Conservation (phyloP, 64 coral and sea anemone species). For the Actinia tenebrosa region DNA sequence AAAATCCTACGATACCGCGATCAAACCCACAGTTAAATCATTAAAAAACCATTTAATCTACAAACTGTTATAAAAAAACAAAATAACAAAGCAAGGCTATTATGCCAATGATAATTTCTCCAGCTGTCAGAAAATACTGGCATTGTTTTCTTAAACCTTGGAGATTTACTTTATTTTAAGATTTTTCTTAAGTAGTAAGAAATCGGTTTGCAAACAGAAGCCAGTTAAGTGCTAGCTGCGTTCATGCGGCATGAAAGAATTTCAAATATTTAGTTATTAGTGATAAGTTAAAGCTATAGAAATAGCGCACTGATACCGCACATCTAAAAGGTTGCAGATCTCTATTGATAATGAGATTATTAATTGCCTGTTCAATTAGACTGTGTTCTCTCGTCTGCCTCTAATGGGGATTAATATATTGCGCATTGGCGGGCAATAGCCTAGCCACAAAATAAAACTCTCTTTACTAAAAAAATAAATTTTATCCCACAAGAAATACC, state of each 20-base stretch:
- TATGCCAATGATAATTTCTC: too few relatives aligned
- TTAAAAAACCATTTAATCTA: too few relatives aligned
- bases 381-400: neutral
- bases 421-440: neutral
- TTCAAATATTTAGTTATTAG: neutral
- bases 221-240: neutral
- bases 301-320: neutral
- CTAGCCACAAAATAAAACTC: neutral
- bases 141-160: too few relatives aligned
- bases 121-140: too few relatives aligned
- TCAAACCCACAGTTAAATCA: too few relatives aligned
- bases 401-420: neutral
- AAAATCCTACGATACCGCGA: too few relatives aligned
- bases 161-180: too few relatives aligned
- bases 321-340: neutral
- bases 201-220: too few relatives aligned
- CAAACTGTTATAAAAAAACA: too few relatives aligned
- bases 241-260: neutral
- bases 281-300: neutral
- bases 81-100: too few relatives aligned
- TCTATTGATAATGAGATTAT: neutral
- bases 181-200: too few relatives aligned
- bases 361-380: neutral
- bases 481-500: neutral
- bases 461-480: neutral